A percentile compares a stretch with the other conserved stretches of the same genome.
These are phyloP conservation scores for Pammene aurita DNA, from an alignment of 2,888 invertebrate genomes.

Conservation along the genomic window DNA sequence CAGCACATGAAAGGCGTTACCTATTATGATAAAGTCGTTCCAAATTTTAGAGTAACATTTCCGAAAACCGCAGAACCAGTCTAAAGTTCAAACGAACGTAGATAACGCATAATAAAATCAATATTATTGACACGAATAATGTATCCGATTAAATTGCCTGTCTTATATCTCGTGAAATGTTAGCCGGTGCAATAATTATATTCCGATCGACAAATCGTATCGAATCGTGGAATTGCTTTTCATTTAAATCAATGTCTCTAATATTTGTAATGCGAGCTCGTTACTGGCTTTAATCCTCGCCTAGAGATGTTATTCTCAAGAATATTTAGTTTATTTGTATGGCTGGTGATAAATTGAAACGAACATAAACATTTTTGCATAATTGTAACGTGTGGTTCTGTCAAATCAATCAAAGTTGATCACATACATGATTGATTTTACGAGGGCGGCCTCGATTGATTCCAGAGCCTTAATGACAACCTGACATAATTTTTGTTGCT, in stretches of 20 bases:
- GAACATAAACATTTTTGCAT: slow-evolving; percentile 36
- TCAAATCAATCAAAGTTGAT: slow-evolving; percentile 36
- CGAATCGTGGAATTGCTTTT: slow-evolving; percentile 44
- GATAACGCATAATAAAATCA: slow-evolving; percentile 36
- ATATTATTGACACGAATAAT: slow-evolving; percentile 40
- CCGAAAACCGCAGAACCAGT: slow-evolving; percentile 33
- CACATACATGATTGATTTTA: slow-evolving; percentile 33
- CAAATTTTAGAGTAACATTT: slow-evolving; percentile 29
- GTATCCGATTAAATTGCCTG: slow-evolving; percentile 40
- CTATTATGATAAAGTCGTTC: slow-evolving; percentile 27
- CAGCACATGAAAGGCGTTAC: slow-evolving; percentile 24
- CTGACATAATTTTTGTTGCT: slow-evolving; percentile 25
- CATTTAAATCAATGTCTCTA: slow-evolving; percentile 46
- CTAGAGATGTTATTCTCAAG: slow-evolving; percentile 34
- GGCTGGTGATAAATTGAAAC: slow-evolving; percentile 33
- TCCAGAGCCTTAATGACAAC: slow-evolving; percentile 7
- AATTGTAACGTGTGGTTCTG: slow-evolving; percentile 41
- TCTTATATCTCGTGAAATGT: slow-evolving; percentile 44
- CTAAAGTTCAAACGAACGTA: slow-evolving; percentile 32
- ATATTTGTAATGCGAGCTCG: slow-evolving; percentile 47
- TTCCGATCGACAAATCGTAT: slow-evolving; percentile 44
- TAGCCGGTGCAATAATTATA: slow-evolving; percentile 42
- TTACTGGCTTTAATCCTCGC: slow-evolving; percentile 41
- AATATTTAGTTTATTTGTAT: slow-evolving; percentile 35
- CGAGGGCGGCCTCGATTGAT: slow-evolving; percentile 33